Evolutionary conservation across 2,113 vertebrate genomes (phyloP).

Genomic region (Beaufortia kweichowensis): DNA sequence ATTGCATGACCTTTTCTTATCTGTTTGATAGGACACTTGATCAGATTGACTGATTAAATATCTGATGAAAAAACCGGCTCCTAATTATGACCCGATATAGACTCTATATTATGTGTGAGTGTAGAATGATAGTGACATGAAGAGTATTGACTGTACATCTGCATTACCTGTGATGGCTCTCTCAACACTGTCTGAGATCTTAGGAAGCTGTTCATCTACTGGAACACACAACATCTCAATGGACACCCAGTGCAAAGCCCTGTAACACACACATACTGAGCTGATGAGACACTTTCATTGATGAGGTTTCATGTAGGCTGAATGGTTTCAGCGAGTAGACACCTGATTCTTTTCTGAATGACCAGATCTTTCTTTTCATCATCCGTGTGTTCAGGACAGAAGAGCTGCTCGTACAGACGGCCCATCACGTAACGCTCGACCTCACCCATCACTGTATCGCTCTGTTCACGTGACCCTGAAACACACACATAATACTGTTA

Average conservation of each 20-base stretch:
- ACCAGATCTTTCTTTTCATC: constrained; percentile 95
- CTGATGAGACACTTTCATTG: constrained; percentile 6
- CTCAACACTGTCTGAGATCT: constrained; percentile 91
- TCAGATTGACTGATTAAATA: too few relatives aligned
- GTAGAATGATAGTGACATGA: neutral
- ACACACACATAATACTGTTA: neutral
- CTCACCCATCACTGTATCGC: constrained; percentile 91
- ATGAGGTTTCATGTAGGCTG: neutral
- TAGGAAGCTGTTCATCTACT: constrained; percentile 90
- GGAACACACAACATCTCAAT: constrained; percentile 94
- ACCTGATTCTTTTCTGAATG: constrained; percentile 94
- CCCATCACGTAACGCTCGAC: constrained; percentile 95
- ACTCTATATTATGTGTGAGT: neutral
- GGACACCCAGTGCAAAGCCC: constrained; percentile 94
- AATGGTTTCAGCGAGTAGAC: neutral
- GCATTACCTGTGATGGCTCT: constrained; percentile 98
- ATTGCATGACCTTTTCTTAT: too few relatives aligned
- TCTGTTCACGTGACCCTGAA: constrained; percentile 83
- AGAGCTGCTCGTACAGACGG: constrained; percentile 90
- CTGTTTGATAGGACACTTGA: too few relatives aligned
- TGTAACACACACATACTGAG: constrained; percentile 59
- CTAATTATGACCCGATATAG: too few relatives aligned
- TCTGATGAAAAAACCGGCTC: too few relatives aligned
- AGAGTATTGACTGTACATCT: too few relatives aligned
- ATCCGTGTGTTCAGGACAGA: constrained; percentile 94